Conservation (phyloP, 2,113 vertebrate species). For the Poeciliopsis occidentalis region DNA sequence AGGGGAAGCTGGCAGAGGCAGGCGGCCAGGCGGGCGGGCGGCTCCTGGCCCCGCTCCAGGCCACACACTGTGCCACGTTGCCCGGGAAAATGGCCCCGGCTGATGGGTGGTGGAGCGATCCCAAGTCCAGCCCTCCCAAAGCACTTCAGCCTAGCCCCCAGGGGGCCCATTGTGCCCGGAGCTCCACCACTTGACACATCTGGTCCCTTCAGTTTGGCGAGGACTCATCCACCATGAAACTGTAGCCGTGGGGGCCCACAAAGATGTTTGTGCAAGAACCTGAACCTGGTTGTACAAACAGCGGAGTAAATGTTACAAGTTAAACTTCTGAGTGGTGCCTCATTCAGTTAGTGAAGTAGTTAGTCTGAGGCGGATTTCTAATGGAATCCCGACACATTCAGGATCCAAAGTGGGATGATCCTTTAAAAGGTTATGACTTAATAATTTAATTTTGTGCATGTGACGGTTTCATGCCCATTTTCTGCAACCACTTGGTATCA, state of each 20-base stretch:
- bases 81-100: conserved; percentile 71
- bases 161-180: conserved; percentile 48
- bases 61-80: conserved; percentile 71
- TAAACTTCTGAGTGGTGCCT: not conserved
- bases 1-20: conserved; percentile 28
- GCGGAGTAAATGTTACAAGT: conserved; percentile 2
- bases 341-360: too few relatives aligned
- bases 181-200: conserved; percentile 66
- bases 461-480: not conserved
- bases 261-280: conserved; percentile 19
- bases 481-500: not conserved
- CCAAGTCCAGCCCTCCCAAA: conserved; percentile 45
- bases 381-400: too few relatives aligned
- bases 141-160: conserved; percentile 42
- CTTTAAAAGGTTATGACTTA: not conserved
- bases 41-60: conserved; percentile 75
- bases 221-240: conserved; percentile 34
- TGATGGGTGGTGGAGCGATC: conserved; percentile 25
- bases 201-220: conserved; percentile 53
- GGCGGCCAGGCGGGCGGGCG: conserved; percentile 71
- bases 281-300: conserved; percentile 20
- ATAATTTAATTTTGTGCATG: not conserved
- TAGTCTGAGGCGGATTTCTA: too few relatives aligned
- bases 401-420: not conserved
- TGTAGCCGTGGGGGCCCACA: conserved; percentile 11